These are phyloP conservation scores for Archegozetes longisetosus DNA, from an alignment of 1,140 invertebrate genomes.

Conservation along the genomic window DNA sequence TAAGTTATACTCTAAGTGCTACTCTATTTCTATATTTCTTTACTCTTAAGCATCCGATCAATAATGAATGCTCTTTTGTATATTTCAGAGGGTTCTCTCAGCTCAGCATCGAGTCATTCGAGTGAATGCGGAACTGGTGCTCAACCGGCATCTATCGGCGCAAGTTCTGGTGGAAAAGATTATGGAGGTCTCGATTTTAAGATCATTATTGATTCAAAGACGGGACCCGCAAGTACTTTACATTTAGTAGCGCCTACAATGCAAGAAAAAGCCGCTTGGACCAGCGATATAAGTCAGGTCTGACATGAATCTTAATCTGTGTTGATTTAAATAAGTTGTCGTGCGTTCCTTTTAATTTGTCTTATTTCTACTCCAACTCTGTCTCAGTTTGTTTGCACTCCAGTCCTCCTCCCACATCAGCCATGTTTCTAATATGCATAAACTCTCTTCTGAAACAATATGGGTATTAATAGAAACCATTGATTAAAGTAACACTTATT, in stretches of 20 bases:
- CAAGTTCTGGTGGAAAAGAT: slow-evolving; percentile 27
- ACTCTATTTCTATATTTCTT: not conserved
- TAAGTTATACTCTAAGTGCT: too few species aligned
- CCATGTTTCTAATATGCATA: too few species aligned
- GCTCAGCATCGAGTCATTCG: slow-evolving; percentile 39
- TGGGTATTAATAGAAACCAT: too few species aligned
- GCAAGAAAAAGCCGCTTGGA: slow-evolving; percentile 86
- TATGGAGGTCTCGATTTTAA: slow-evolving; percentile 75
- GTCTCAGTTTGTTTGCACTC: too few species aligned
- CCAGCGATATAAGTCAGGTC: slow-evolving; percentile 70
- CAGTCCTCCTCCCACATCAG: too few species aligned
- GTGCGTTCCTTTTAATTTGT: too few species aligned
- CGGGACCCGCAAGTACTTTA: slow-evolving; percentile 40
- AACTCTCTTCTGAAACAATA: too few species aligned
- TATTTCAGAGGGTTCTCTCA: slow-evolving; percentile 31
- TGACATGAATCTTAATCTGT: not conserved
- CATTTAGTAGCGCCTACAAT: slow-evolving; percentile 62
- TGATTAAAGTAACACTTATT: too few species aligned
- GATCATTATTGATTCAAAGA: slow-evolving; percentile 53
- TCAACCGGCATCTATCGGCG: slow-evolving; percentile 12
- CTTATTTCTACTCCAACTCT: too few species aligned
- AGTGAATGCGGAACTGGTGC: slow-evolving; percentile 28
- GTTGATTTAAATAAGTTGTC: too few species aligned
- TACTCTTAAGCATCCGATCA: not conserved
- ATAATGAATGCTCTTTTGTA: not conserved